Base-by-base conservation (phyloP, 2,113 vertebrate genomes). In the Lamprologus ornatipinnis region DNA sequence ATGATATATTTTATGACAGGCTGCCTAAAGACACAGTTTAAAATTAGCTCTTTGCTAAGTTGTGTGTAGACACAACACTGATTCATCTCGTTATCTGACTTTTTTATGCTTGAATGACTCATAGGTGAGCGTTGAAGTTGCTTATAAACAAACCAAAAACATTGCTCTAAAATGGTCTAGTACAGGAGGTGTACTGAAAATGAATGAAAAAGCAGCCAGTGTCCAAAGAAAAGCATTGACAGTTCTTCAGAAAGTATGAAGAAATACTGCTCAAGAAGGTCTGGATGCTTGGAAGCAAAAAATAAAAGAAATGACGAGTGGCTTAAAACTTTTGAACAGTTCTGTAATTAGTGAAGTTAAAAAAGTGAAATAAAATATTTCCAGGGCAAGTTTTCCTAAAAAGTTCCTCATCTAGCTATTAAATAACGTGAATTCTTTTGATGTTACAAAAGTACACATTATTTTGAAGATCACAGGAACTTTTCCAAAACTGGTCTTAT, bases 241-340 rank as follows among this genome's bases (percentile, higher is more conserved):
- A 73, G 11, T 14, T 21, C 35, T 23, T 70, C 35, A 70, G n/a
- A 40, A 23, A 42, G 37, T 26, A 37, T 73, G 68, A 26, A 45
- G 68, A 45, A 17, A 23, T 15, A 42, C 7, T 45, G 65, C 13
- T 70, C 37, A 23, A 26, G 37, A 45, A 35, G 60, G 60, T 65
- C 60, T 7, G 60, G 4, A 2, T n/a, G 31, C 60, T 65, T 65
- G 60, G 0, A 37, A 65, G 31, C 10, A 65, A 65, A 65, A 7
- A 37, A 37, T 35, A 5, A 21, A 45, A 70, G 6, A 70, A 42
- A 70, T 70, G 13, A 42, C 0, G 0, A 0, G 37, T 0, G 65
- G 37, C 37, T 45, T 15, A 26, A 42, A 15, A 26, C 13, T 6
- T 73, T 70, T 73, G 5, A 40, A 70, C n/a, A 42, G 65, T 73